A percentile compares a stretch with the other conserved stretches of the same genome.
Evolutionary conservation across 2,888 invertebrate species (phyloP).

Genomic region (Nomada flava): DNA sequence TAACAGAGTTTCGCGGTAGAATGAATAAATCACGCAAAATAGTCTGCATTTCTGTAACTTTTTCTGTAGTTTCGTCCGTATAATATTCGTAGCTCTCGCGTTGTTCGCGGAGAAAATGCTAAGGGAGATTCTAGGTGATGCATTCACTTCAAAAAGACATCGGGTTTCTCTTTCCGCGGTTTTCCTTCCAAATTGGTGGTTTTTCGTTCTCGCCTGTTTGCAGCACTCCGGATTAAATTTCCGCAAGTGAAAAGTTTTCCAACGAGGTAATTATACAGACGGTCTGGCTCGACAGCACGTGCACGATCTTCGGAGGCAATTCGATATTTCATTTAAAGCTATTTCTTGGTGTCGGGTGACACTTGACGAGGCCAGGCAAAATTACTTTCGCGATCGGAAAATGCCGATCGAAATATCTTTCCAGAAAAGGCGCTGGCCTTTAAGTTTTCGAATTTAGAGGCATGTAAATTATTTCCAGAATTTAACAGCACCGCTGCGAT

Average conservation of each 20-base stretch:
- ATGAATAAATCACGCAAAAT: constrained; percentile 13
- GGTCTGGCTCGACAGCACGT: background rate
- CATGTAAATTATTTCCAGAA: no score
- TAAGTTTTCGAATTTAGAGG: no score
- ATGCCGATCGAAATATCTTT: no score
- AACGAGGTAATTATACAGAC: constrained; percentile 61
- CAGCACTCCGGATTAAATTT: constrained; percentile 66
- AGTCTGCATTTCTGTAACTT: background rate
- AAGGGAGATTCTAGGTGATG: constrained; percentile 19
- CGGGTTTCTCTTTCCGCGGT: constrained; percentile 60
- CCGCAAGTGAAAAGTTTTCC: constrained; percentile 45
- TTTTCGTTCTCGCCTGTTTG: constrained; percentile 62
- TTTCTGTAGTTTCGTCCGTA: background rate
- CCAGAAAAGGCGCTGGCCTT: background rate
- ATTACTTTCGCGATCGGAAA: background rate
- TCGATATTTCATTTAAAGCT: constrained; percentile 16
- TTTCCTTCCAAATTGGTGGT: constrained; percentile 68
- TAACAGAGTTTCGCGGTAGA: background rate
- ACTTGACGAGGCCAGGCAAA: background rate
- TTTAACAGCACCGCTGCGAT: no score
- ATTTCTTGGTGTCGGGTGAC: constrained; percentile 10
- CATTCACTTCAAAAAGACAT: constrained; percentile 60
- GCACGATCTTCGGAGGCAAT: constrained; percentile 6
- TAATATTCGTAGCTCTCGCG: constrained; percentile 17
- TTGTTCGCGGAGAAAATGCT: background rate